Evolutionary conservation across 2,888 invertebrate species (phyloP).

Genomic region (Charanyca ferruginea): DNA sequence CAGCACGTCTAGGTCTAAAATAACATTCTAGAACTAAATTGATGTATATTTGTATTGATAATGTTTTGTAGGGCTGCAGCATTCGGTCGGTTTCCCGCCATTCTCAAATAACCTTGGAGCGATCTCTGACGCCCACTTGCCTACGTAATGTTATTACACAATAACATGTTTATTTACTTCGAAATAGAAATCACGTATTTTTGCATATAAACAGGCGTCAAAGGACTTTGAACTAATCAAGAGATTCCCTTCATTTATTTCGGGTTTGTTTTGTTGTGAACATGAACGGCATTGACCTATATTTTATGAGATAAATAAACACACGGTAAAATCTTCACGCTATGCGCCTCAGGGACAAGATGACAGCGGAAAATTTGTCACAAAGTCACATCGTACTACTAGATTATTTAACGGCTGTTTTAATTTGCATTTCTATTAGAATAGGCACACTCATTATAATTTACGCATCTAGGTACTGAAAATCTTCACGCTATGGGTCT

Average conservation of each 20-base stretch:
- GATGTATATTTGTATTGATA: conserved; percentile 45
- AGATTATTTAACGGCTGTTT: too few species aligned
- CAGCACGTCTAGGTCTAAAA: conserved; percentile 75
- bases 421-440: too few species aligned
- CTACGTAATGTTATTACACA: conserved; percentile 80
- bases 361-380: conserved; percentile 16
- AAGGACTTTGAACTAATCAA: conserved; percentile 58
- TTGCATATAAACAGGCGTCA: conserved; percentile 64
- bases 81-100: conserved; percentile 81
- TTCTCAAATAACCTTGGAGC: conserved; percentile 81
- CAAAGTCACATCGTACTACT: conserved; percentile 3
- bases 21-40: conserved; percentile 70
- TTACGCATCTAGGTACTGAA: too few species aligned
- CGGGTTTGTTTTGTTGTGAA: conserved; percentile 18
- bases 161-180: conserved; percentile 79
- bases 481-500: too few species aligned
- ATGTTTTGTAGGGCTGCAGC: conserved; percentile 62
- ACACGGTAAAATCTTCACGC: conserved; percentile 27
- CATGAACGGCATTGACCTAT: conserved; percentile 38
- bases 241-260: conserved; percentile 38
- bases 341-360: conserved; percentile 20
- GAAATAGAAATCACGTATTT: conserved; percentile 76
- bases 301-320: conserved; percentile 8
- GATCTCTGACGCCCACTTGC: conserved; percentile 80
- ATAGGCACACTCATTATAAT: too few species aligned